Evolutionary conservation across 1,140 invertebrate species (phyloP), one percentile per base, ranked within the genome.

Genomic region (Gryon sp.): DNA sequence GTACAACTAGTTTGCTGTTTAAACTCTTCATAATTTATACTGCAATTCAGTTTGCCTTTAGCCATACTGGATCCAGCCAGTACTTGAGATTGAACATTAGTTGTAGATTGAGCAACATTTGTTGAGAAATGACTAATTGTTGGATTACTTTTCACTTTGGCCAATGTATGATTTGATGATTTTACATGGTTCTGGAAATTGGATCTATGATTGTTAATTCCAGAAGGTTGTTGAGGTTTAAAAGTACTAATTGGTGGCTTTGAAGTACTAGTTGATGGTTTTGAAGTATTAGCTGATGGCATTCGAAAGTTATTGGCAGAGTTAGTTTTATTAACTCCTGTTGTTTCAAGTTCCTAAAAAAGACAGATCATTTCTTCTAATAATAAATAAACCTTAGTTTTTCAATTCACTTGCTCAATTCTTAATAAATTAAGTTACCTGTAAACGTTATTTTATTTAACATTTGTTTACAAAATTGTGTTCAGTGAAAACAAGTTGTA

Each of bases 11-110:
- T 30, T 11, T 28, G 45, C 38, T 52, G 28, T 50, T 53, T 1
- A 36, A 72, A 79, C 41, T 66, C 36, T 32, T 62, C 48, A 73
- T 59, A 76, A 8, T 59, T 72, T 24, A 68, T 34, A 20, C 9
- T 12, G 7, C 14, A 60, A 48, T 46, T 34, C 24, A 65, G 36
- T 12, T 46, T 20, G 8, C 62, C 32, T 50, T 68, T 41, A 19
- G 36, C 34, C 9, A 26, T 34, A 16, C 38, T 48, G 6, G 72
- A 78, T 20, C 63, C 69, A 34, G 32, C 70, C 6, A 80, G 7
- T 14, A 78, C 18, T 46, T 80, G 79, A 2, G 68, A 70, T 34
- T 46, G 32, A 11, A 6, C 6, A 2, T 34, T 2, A 6, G 2
- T 12, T 11, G n/a, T 34, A 12, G 14, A 12, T 12, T 4, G 22